Conservation (phyloP, 2,888 invertebrate genomes). For the Chrysolina americana region DNA sequence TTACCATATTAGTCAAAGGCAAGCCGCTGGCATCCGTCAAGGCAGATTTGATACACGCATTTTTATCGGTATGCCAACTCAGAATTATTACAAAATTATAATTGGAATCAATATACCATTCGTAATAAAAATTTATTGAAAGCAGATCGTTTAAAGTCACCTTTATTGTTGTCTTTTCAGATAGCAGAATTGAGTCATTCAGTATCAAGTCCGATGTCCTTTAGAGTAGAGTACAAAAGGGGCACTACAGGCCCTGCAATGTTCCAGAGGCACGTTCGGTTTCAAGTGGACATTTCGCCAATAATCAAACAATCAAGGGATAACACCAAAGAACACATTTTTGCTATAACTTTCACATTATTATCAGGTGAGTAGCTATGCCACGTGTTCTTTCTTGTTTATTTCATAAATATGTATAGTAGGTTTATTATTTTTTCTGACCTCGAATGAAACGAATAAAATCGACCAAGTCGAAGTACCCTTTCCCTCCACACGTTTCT, state of each 20-base stretch:
- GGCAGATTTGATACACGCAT: constrained; percentile 98
- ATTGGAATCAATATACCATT: not conserved
- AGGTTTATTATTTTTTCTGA: no score
- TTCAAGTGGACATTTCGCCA: constrained; percentile 92
- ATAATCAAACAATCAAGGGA: constrained; percentile 86
- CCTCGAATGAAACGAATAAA: no score
- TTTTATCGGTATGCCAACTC: constrained; percentile 91
- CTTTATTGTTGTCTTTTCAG: constrained; percentile 71
- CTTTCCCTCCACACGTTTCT: no score
- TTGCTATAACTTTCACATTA: constrained; percentile 95
- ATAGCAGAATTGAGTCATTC: constrained; percentile 97
- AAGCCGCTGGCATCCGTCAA: constrained; percentile 97
- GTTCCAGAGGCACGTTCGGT: constrained; percentile 96
- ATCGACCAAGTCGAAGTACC: no score
- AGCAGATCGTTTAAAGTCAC: no score
- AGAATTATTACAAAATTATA: no score
- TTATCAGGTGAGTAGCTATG: constrained; percentile 80
- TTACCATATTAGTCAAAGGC: constrained; percentile 96
- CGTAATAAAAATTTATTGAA: no score
- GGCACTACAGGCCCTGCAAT: constrained; percentile 95
- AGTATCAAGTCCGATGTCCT: constrained; percentile 98
- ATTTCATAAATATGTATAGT: no score
- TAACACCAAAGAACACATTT: constrained; percentile 82
- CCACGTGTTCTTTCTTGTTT: not conserved
- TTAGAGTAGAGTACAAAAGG: constrained; percentile 97